These are phyloP conservation scores for Zosterops pallidus DNA, from an alignment of 2,113 vertebrate genomes.

Conservation along the genomic window DNA sequence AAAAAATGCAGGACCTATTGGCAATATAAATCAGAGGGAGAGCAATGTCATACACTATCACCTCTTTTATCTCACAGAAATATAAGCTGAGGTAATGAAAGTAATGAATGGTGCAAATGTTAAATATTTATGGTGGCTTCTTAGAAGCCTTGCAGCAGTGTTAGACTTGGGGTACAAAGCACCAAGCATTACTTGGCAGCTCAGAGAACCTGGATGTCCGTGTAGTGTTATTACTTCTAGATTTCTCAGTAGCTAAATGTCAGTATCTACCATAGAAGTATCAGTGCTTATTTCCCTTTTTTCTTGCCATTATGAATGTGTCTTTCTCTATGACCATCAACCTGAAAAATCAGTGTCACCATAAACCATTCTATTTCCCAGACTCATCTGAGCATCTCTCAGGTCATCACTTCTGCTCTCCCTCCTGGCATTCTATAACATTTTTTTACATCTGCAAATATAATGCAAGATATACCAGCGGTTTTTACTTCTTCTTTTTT, in stretches of 20 bases:
- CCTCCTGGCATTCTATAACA: background rate
- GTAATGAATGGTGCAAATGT: background rate
- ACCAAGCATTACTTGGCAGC: background rate
- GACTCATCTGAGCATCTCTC: background rate
- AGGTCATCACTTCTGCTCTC: background rate
- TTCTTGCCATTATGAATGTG: background rate
- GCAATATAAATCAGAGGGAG: slow-evolving; percentile 14
- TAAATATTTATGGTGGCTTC: background rate
- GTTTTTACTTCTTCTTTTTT: too few species aligned
- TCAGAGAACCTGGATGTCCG: background rate
- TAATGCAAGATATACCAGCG: background rate
- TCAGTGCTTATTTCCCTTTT: background rate
- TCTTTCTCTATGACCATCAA: background rate
- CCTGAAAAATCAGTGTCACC: background rate
- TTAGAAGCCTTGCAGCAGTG: background rate
- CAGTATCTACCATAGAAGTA: background rate
- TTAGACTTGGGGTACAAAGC: background rate
- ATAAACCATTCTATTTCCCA: background rate
- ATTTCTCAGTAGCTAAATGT: background rate
- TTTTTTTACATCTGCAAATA: background rate
- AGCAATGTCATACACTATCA: background rate
- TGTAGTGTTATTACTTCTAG: background rate
- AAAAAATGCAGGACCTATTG: background rate
- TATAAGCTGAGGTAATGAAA: slow-evolving; percentile 19
- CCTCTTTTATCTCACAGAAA: slow-evolving; percentile 27